Conservation (phyloP, 2,797 vertebrate species). For the Threskiornis aethiopicus region DNA sequence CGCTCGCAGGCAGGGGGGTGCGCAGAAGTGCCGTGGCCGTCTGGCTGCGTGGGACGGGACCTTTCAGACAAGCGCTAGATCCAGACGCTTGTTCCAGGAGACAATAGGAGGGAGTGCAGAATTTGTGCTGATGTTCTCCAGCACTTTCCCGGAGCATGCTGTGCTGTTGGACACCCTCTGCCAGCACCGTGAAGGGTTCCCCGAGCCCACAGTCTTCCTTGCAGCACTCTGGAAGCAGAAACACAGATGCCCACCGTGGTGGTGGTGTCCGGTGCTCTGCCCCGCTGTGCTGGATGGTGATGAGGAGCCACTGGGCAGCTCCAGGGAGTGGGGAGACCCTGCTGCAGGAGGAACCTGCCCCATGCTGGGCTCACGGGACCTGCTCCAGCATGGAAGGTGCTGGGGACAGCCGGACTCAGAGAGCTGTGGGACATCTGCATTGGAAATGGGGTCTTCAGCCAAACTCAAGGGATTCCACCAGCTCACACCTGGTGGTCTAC, state of each 20-base stretch:
- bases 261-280: not conserved
- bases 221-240: not conserved
- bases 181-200: not conserved
- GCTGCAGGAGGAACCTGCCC: not conserved
- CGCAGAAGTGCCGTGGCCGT: not conserved
- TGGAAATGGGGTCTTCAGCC: not conserved
- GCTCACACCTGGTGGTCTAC: not conserved
- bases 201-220: not conserved
- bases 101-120: not conserved
- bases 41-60: not conserved
- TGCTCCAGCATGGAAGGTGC: not conserved
- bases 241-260: not conserved
- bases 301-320: not conserved
- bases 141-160: not conserved
- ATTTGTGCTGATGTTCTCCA: not conserved
- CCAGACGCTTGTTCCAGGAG: not conserved
- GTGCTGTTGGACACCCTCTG: not conserved
- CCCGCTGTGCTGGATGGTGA: accelerated
- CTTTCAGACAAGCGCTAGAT: not conserved
- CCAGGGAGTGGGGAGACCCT: not conserved
- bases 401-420: not conserved
- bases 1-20: accelerated
- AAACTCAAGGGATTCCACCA: not conserved
- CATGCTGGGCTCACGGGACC: not conserved
- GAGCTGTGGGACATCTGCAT: not conserved